phyloP scores from a whole-genome alignment of 2,888 invertebrate species.

The Bombyx huttoni region DNA sequence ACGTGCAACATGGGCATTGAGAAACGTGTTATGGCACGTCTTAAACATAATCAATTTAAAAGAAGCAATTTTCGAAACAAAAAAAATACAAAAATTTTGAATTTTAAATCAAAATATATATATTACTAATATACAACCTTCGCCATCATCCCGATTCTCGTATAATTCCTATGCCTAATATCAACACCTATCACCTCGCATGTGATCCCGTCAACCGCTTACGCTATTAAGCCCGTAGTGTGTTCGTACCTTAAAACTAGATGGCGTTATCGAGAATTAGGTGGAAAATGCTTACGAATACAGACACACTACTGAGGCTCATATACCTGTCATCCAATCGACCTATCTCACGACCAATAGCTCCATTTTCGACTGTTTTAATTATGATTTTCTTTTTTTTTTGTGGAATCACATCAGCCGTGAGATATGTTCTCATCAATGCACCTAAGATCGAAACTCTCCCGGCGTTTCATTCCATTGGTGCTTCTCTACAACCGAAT shows the following conservation, averaged over 20 bases:
- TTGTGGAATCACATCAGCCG: neutral
- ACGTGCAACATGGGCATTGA: constrained; percentile 4
- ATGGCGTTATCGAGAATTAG: constrained; percentile 1
- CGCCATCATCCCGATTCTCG: constrained; percentile 1
- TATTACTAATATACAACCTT: no score
- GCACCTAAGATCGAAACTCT: constrained; percentile 2
- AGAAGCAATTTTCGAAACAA: constrained; percentile 4
- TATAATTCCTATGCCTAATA: constrained; percentile 5
- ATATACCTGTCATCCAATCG: neutral
- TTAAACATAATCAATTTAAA: constrained; percentile 23
- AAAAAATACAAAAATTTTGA: neutral
- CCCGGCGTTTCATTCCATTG: constrained; percentile 4
- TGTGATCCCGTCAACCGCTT: constrained; percentile 64
- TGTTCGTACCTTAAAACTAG: constrained; percentile 1
- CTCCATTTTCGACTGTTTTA: neutral
- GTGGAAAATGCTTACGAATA: neutral
- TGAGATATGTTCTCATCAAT: neutral
- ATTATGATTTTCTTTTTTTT: neutral
- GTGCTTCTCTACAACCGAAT: constrained; percentile 9
- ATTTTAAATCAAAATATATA: constrained; percentile 1
- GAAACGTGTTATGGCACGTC: constrained; percentile 39
- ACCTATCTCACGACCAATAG: neutral
- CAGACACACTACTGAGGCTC: neutral
- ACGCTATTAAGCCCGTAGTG: constrained; percentile 30
- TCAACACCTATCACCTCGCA: constrained; percentile 36